Percentiles rank a stretch among this genome's conserved stretches.
phyloP scores from a whole-genome alignment of 2,113 vertebrate genomes.

The Willisornis vidua region DNA sequence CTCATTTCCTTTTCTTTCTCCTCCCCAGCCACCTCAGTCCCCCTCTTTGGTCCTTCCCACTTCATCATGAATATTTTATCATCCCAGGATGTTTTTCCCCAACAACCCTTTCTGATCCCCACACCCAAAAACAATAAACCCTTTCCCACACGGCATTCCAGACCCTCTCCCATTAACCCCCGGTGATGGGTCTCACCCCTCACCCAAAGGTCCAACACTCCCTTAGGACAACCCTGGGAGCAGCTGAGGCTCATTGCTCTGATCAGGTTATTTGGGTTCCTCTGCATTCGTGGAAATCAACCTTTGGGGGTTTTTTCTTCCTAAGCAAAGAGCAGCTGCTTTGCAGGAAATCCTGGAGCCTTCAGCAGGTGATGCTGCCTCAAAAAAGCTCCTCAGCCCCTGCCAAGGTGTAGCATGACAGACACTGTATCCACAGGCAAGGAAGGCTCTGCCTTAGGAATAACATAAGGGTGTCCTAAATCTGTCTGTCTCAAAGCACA shows the following conservation, averaged over 20 bases:
- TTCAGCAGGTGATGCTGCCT: neutral
- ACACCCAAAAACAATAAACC: neutral
- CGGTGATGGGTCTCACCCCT: fast-evolving
- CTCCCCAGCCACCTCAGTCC: neutral
- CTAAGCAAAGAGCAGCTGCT: neutral
- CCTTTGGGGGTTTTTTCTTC: neutral
- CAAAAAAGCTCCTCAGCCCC: neutral
- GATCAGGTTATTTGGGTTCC: neutral
- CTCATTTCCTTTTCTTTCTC: neutral
- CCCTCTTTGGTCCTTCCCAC: neutral
- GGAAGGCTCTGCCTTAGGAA: neutral
- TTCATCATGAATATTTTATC: neutral
- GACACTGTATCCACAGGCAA: neutral
- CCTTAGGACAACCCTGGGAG: neutral
- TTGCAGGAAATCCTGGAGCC: neutral
- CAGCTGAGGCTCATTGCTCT: neutral
- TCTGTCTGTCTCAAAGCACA: neutral
- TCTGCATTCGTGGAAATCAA: neutral
- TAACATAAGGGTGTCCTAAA: neutral
- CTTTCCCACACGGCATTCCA: neutral
- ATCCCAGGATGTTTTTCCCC: neutral
- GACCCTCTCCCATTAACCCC: neutral
- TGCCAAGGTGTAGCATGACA: no score
- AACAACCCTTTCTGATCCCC: neutral
- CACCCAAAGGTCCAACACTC: neutral